Evolutionary conservation across 2,113 vertebrate species (phyloP), one percentile per base, ranked within the genome.

Genomic region (Poicephalus meyeri): DNA sequence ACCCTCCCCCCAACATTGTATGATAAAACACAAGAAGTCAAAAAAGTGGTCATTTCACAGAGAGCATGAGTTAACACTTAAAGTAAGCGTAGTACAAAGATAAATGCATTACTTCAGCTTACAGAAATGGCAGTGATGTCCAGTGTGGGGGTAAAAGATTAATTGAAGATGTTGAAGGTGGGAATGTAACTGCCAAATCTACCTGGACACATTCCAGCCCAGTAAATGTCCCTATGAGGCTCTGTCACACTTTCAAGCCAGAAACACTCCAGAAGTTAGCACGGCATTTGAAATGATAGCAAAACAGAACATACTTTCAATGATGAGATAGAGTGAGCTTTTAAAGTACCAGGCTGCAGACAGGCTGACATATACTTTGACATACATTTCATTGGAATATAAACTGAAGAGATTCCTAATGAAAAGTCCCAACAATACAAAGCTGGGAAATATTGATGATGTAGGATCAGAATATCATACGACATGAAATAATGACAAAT

Each of bases 321-420:
- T 46, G 76, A 90, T 74, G 64, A 89, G 68, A 60, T 9, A n/a
- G 82, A 87, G 53, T 8, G 26, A 80, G 92, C 53, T 95, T 85
- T 92, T 90, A 93, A 88, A 83, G 25, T 24, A 90, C 42, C 33
- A 68, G 46, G 25, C 49, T 95, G 29, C 39, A 91, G 78, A 68
- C 39, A 79, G 26, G 42, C 68, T 95, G 86, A 83, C 68, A 53
- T 29, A 35, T 26, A 61, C 49, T 72, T 90, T 90, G 53, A 88
- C 6, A 4, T 70, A 63, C 46, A 78, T 73, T 94, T 95, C 37
- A 64, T 52, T 71, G 61, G 37, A 78, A 60, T 86, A 93, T 86
- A 82, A 95, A 80, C 44, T 42, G 80, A 94, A 94, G n/a, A 94
- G 86, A 64, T 90, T 94, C 60, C 49, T 90, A 93, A 95, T 86